Conservation (phyloP, 2,113 vertebrate genomes). For the Seriola aureovittata region DNA sequence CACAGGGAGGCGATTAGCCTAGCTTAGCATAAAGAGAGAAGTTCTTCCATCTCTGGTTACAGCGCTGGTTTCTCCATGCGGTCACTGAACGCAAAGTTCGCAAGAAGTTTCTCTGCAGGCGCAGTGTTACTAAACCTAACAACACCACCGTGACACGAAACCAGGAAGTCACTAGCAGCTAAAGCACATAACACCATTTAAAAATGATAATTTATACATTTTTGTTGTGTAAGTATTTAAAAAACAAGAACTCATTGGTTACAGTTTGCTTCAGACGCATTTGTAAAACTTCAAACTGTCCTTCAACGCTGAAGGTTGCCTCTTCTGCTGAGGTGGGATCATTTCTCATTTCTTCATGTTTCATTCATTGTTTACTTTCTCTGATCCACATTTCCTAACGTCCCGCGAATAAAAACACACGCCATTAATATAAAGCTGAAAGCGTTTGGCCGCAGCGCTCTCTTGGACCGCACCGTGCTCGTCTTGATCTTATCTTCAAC, state of each 20-base stretch:
- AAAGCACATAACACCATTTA: too few relatives aligned
- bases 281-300: too few relatives aligned
- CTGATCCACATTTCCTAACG: conserved; percentile 9
- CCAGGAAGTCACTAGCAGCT: not conserved
- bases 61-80: too few relatives aligned
- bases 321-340: not conserved
- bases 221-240: not conserved
- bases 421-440: not conserved
- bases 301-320: not conserved
- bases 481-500: conserved; percentile 44
- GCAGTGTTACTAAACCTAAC: too few relatives aligned
- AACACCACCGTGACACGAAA: too few relatives aligned
- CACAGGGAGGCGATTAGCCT: not conserved
- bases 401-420: conserved; percentile 6
- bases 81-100: not conserved
- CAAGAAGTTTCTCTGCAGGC: not conserved
- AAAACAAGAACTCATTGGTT: not conserved
- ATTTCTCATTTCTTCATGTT: not conserved
- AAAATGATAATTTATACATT: too few relatives aligned
- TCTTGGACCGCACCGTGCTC: not conserved
- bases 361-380: conserved; percentile 13
- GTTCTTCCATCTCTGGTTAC: not conserved
- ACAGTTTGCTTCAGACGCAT: not conserved
- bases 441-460: not conserved
- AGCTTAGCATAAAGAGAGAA: not conserved